Base-by-base conservation (phyloP, 2,888 invertebrate species). In the Drosophila vallismaia region DNA sequence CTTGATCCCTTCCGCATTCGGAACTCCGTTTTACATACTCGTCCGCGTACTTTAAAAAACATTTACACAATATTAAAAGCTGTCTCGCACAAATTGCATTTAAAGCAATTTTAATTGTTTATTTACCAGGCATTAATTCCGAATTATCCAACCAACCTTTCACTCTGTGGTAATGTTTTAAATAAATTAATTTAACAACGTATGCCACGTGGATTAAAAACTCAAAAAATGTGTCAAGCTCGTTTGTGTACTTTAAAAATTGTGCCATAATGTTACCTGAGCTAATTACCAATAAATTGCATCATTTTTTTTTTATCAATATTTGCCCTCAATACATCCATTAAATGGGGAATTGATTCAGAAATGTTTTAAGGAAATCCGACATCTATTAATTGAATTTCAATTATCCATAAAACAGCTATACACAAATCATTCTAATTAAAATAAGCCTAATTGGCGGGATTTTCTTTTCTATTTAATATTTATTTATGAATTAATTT, bases 281-380 rank as follows among this genome's bases (percentile, higher is more conserved):
- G 76, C 76, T 82, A 82, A 82, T 82, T 83, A 71, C 71, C 71
- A 75, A 79, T 79, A 72, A 82, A 86, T 86, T 72, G 75, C 66
- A 40, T 60, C 75, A 83, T 83, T 82, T 77, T 19, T 14, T 14
- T 14, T 59, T 74, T 68, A 45, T 54, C 40, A 45, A 54, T 51
- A 50, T 70, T 54, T 54, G 54, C 51, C 40, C 70, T 54, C 45
- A 59, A 44, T 36, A 14, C 44, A 5, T 12, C 24, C 19, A 52
- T 42, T 51, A 42, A n/a, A n/a, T 26, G 26, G 26, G 2, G 38
- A 70, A 49, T 68, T 62, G 31, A 52, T 49, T 56, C 45, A 29
- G 28, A 42, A 48, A 56, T 38, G 12, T 49, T 60, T 33, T 8
- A 40, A 54, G 50, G 31, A 50, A 50, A 50, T 33, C 36, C 29